These are phyloP conservation scores for Notoglanidium macrostoma DNA, from an alignment of 2,797 vertebrate genomes.

Conservation along the genomic window DNA sequence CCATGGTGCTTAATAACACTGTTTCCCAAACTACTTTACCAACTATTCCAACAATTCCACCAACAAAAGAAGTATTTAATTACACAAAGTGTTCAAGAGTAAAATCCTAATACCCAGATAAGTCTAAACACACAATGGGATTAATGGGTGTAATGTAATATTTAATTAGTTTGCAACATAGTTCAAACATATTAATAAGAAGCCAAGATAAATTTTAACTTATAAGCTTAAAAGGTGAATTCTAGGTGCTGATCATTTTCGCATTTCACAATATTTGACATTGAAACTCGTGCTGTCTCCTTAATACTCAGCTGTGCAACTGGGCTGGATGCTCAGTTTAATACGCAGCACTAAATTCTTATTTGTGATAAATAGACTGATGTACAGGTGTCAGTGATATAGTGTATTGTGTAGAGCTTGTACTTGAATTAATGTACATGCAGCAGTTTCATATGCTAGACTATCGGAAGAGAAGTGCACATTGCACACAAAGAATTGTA, in stretches of 20 bases:
- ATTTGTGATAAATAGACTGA: slow-evolving; percentile 4
- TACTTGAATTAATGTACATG: not conserved
- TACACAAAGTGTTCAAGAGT: not conserved
- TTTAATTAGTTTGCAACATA: not conserved
- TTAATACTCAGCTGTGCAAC: not conserved
- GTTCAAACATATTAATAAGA: not conserved
- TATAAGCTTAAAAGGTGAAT: not conserved
- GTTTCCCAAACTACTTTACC: not conserved
- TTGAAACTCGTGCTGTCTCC: too few relatives aligned
- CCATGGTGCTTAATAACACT: not conserved
- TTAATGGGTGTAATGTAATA: not conserved
- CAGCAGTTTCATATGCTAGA: not conserved
- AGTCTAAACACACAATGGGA: not conserved
- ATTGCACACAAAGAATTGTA: not conserved
- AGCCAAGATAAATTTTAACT: not conserved
- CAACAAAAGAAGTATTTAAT: not conserved
- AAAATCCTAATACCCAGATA: not conserved
- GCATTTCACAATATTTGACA: too few relatives aligned
- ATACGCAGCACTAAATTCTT: not conserved
- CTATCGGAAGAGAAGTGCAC: not conserved
- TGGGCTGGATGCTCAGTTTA: not conserved
- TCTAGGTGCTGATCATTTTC: not conserved
- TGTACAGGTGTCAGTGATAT: not conserved
- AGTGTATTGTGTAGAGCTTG: not conserved
- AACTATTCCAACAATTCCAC: not conserved